Conservation (phyloP, 2,888 invertebrate species). For the Apamea anceps region DNA sequence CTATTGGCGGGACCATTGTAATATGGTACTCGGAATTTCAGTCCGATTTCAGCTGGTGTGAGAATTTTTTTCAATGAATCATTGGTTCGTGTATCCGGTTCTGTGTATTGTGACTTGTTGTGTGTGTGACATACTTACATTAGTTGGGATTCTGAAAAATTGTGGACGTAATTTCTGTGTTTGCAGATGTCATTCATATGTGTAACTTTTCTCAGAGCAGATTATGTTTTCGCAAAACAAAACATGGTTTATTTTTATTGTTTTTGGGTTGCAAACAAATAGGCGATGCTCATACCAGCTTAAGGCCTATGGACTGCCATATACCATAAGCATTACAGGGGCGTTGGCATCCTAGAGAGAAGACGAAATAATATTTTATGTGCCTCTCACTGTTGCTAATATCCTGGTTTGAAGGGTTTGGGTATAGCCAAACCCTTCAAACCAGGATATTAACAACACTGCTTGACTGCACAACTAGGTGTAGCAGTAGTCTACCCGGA, state of each 20-base stretch:
- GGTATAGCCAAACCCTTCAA: background rate
- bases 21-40: constrained; percentile 33
- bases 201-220: background rate
- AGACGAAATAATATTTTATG: too few species aligned
- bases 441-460: background rate
- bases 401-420: too few species aligned
- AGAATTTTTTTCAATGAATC: constrained; percentile 19
- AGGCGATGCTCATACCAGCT: too few species aligned
- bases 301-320: too few species aligned
- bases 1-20: constrained; percentile 1
- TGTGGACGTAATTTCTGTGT: background rate
- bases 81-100: background rate
- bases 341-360: too few species aligned
- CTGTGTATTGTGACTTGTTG: background rate
- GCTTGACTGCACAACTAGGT: background rate
- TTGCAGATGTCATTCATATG: background rate
- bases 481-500: too few species aligned
- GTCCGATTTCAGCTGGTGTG: constrained; percentile 2
- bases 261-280: background rate
- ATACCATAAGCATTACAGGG: too few species aligned
- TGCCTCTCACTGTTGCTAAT: too few species aligned
- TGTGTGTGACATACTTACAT: background rate
- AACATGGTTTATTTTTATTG: background rate
- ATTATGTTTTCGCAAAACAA: background rate
- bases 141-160: constrained; percentile 14